phyloP scores from a whole-genome alignment of 2,113 vertebrate genomes.

The Pitta sordida region DNA sequence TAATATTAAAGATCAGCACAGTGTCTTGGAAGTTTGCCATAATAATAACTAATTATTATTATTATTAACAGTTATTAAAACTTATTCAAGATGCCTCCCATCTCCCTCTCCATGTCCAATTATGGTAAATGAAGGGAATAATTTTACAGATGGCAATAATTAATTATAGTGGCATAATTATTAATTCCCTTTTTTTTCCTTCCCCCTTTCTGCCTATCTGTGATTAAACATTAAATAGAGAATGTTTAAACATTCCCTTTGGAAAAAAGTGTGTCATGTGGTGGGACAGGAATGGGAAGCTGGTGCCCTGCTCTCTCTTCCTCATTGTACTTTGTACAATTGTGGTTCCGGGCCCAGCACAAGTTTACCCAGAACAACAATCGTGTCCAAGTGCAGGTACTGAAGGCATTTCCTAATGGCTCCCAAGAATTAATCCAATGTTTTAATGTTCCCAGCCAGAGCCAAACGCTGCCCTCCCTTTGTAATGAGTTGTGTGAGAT shows the following conservation, averaged over 20 bases:
- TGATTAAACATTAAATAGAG: not conserved
- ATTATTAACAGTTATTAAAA: not conserved
- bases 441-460: not conserved
- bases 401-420: constrained; percentile 7
- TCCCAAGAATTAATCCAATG: not conserved
- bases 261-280: constrained; percentile 30
- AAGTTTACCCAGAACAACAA: not conserved
- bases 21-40: not conserved
- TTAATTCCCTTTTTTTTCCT: not conserved
- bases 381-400: not conserved
- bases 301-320: not conserved
- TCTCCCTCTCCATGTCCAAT: not conserved
- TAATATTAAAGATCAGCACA: not conserved
- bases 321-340: not conserved
- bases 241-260: constrained; percentile 38
- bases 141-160: not conserved
- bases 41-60: not conserved
- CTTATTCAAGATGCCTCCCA: not conserved
- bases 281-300: constrained; percentile 37
- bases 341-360: not conserved
- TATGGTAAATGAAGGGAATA: not conserved
- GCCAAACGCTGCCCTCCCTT: not conserved
- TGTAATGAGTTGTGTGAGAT: not conserved
- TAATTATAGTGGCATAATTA: not conserved
- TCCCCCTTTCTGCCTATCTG: not conserved